Conservation (phyloP, 2,797 vertebrate species). For the Myotis findleyi region DNA sequence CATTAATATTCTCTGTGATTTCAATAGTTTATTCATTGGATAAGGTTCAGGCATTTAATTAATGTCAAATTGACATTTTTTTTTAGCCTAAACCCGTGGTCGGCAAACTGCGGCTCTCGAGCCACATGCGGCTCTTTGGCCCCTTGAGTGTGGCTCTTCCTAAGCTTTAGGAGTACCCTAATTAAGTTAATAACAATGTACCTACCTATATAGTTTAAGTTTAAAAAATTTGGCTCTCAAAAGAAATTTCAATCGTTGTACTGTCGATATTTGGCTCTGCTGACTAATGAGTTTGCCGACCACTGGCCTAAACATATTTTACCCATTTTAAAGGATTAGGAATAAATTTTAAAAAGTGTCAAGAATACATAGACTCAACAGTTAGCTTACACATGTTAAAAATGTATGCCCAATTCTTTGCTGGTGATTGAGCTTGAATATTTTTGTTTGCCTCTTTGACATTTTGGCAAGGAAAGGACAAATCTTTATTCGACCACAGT, state of each 20-base stretch:
- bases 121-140: too few species aligned
- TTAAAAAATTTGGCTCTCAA: too few species aligned
- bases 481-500: not conserved
- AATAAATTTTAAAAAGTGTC: constrained; percentile 40
- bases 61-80: constrained; percentile 37
- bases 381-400: constrained; percentile 6
- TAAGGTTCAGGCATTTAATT: constrained; percentile 9
- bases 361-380: constrained; percentile 40
- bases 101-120: too few species aligned
- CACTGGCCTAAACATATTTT: not conserved
- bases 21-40: constrained; percentile 34
- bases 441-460: not conserved
- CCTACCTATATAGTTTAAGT: too few species aligned
- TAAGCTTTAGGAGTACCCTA: too few species aligned
- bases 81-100: not conserved
- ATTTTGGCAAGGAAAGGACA: not conserved
- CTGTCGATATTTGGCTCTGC: too few species aligned
- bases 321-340: not conserved
- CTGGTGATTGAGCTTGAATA: not conserved
- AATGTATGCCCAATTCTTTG: not conserved
- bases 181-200: too few species aligned
- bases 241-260: too few species aligned
- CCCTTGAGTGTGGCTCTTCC: too few species aligned
- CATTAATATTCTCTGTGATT: not conserved
- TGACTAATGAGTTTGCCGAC: too few species aligned